These are phyloP conservation scores for Oenanthe oenanthe DNA, from an alignment of 2,113 vertebrate species.

Conservation along the genomic window DNA sequence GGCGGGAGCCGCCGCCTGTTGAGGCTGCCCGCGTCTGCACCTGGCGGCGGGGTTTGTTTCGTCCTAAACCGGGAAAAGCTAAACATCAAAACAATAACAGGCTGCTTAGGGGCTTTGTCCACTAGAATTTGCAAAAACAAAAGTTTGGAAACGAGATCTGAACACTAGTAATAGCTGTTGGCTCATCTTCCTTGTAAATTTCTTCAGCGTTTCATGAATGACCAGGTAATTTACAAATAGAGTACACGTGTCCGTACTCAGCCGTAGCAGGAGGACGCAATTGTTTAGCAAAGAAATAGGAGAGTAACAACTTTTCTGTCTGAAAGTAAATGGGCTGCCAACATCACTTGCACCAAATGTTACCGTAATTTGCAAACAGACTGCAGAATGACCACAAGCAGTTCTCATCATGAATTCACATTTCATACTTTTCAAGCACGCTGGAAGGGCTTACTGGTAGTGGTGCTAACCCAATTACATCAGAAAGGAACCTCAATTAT, in stretches of 20 bases:
- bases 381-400: neutral
- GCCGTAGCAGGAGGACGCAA: neutral
- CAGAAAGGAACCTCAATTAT: neutral
- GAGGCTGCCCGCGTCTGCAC: accelerated
- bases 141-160: neutral
- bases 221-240: accelerated
- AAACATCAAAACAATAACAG: neutral
- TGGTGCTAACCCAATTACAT: too few species aligned
- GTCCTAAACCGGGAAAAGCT: neutral
- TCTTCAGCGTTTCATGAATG: neutral
- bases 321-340: neutral
- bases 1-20: neutral
- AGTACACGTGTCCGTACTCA: accelerated
- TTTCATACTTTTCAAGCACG: neutral
- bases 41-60: too few species aligned
- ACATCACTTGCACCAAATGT: accelerated
- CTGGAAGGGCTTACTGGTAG: neutral
- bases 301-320: neutral
- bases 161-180: accelerated
- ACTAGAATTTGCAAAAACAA: accelerated
- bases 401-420: neutral
- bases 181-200: neutral
- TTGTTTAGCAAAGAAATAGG: neutral
- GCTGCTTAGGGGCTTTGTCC: neutral
- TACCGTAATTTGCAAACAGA: neutral